These are phyloP conservation scores for Camarhynchus parvulus DNA, from an alignment of 2,113 vertebrate genomes.

Conservation along the genomic window DNA sequence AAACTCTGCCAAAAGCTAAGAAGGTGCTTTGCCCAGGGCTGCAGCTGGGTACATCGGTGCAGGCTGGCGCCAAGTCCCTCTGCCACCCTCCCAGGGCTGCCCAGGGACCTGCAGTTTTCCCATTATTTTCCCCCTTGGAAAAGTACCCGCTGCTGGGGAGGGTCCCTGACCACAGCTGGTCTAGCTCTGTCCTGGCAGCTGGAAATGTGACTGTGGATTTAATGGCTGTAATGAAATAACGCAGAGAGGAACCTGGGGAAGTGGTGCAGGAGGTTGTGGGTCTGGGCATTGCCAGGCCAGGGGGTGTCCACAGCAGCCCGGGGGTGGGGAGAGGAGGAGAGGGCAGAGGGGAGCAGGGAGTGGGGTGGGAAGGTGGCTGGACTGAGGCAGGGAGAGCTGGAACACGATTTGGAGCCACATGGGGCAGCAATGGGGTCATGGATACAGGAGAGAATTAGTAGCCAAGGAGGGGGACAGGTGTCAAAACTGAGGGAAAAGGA, in stretches of 20 bases:
- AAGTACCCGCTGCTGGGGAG: neutral
- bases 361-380: neutral
- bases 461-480: neutral
- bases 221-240: neutral
- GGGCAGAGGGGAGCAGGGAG: neutral
- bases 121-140: neutral
- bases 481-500: neutral
- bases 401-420: neutral
- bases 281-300: neutral
- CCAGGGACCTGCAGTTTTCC: neutral
- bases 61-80: neutral
- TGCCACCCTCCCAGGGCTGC: neutral
- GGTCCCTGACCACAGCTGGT: neutral
- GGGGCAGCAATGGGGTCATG: neutral
- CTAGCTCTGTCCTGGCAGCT: neutral
- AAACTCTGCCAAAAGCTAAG: neutral
- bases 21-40: neutral
- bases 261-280: neutral
- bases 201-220: neutral
- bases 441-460: neutral
- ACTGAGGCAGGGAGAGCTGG: neutral
- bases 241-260: neutral
- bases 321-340: neutral
- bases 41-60: rapidly evolving
- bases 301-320: rapidly evolving